Evolutionary conservation across 2,797 vertebrate genomes (phyloP), one percentile per base, ranked within the genome.

Genomic region (Hapalemur alaotrensis): DNA sequence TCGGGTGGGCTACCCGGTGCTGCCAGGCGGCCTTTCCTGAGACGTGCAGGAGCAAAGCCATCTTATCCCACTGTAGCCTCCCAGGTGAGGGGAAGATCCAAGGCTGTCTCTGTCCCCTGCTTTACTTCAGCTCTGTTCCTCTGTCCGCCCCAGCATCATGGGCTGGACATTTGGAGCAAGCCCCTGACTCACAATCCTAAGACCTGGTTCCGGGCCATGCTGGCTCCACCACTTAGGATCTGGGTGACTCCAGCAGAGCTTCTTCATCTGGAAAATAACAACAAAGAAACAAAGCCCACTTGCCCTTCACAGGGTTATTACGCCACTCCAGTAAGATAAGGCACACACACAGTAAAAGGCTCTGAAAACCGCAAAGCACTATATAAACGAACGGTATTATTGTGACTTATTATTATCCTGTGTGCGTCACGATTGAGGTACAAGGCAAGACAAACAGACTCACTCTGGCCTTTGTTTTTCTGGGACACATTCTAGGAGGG

Each of bases 401-500:
- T 54, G 43, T 10, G 65, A n/a, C 23, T 38, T 76, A 12, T 28
- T n/a, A 22, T 46, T 14, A 2, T 76, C 48, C 87, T 2, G 3
- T 35, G 15, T 32, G 65, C 63, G 11, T 20, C 15, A 38, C 30
- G 67, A 82, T 3, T 2, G 18, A 67, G 20, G 41, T 54, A 41
- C 59, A 13, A 9, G 32, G 41, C 59, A 81, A 50, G 65, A 52
- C 35, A 7, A 7, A 50, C 8, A 41, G 30, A 48, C 35, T 93
- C 69, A 11, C 52, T 46, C 83, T 25, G 38, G 25, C 70, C 75
- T 82, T 79, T 95, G 93, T 86, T 93, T 93, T 81, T 78, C 57
- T 89, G 81, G 95, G 61, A 65, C 84, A 70, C 70, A n/a, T 87
- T 87, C 93, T 75, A 86, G 65, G 78, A 81, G 70, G 75, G 82